A percentile compares a stretch with the other conserved stretches of the same genome.
Evolutionary conservation across 2,888 invertebrate genomes (phyloP).

Genomic region (Stenodera caucasica): DNA sequence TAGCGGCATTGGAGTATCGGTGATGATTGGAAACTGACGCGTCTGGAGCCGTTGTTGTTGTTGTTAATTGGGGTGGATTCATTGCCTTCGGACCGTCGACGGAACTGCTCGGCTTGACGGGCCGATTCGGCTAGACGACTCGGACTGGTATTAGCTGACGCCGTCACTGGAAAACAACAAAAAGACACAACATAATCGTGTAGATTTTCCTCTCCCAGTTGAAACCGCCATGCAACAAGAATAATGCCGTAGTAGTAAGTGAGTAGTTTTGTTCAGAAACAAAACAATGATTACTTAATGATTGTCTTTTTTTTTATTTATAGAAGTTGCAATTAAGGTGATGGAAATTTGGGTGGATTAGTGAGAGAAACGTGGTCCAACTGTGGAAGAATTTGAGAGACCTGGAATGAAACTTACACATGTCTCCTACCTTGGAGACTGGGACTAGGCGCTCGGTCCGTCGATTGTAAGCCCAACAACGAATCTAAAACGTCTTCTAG

Average conservation of each 20-base stretch:
- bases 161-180: conserved; percentile 52
- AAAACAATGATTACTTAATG: too few species aligned
- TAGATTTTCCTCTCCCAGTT: neutral
- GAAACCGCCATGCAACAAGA: neutral
- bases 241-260: neutral
- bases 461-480: conserved; percentile 81
- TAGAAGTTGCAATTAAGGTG: neutral
- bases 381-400: conserved; percentile 39
- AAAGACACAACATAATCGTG: conserved; percentile 25
- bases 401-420: conserved; percentile 74
- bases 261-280: neutral
- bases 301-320: too few species aligned
- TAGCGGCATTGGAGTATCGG: conserved; percentile 68
- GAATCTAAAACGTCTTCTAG: conserved; percentile 93
- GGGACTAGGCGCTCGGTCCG: conserved; percentile 76
- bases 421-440: conserved; percentile 71
- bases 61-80: conserved; percentile 52
- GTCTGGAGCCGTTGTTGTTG: conserved; percentile 50
- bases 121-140: conserved; percentile 40
- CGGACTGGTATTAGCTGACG: conserved; percentile 57
- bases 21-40: conserved; percentile 66
- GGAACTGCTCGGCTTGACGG: conserved; percentile 51
- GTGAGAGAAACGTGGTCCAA: conserved; percentile 2
- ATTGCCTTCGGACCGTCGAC: conserved; percentile 69
- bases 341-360: conserved; percentile 4